Evolutionary conservation across 2,888 invertebrate genomes (phyloP).

Genomic region (Cheiracanthium punctorium): DNA sequence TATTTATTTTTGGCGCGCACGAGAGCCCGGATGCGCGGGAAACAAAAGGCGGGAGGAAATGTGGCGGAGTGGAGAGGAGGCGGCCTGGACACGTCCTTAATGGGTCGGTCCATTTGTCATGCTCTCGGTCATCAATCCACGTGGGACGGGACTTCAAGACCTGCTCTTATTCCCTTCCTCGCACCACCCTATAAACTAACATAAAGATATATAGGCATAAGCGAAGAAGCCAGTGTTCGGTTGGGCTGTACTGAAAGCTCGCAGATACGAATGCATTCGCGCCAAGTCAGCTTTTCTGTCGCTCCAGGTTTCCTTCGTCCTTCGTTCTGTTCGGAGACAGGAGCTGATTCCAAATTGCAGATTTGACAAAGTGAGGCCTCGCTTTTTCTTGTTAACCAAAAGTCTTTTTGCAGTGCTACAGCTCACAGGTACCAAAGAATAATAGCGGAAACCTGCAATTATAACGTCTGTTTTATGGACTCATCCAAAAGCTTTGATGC

Average conservation of each 20-base stretch:
- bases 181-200: not conserved
- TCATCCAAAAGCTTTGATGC: not conserved
- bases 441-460: not conserved
- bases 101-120: slow-evolving; percentile 68
- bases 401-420: too few species aligned
- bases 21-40: slow-evolving; percentile 30
- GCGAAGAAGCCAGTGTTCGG: not conserved
- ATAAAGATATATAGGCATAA: not conserved
- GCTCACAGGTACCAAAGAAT: not conserved
- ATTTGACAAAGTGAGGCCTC: not conserved
- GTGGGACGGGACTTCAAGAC: slow-evolving; percentile 56
- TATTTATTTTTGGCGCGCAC: slow-evolving; percentile 39
- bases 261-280: not conserved
- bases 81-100: slow-evolving; percentile 65
- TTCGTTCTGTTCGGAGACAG: not conserved
- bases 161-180: slow-evolving; percentile 26
- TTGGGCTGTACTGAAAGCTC: not conserved
- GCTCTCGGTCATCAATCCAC: slow-evolving; percentile 63
- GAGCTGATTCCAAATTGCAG: slow-evolving; percentile 56
- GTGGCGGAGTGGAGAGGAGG: slow-evolving; percentile 23
- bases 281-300: not conserved
- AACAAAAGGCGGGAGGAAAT: slow-evolving; percentile 36
- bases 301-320: not conserved
- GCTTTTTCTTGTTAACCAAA: not conserved
- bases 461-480: not conserved